Percentiles rank a stretch among this genome's conserved stretches.
Conservation (phyloP, 2,888 invertebrate species). For the Tenthredo scrophulariae region DNA sequence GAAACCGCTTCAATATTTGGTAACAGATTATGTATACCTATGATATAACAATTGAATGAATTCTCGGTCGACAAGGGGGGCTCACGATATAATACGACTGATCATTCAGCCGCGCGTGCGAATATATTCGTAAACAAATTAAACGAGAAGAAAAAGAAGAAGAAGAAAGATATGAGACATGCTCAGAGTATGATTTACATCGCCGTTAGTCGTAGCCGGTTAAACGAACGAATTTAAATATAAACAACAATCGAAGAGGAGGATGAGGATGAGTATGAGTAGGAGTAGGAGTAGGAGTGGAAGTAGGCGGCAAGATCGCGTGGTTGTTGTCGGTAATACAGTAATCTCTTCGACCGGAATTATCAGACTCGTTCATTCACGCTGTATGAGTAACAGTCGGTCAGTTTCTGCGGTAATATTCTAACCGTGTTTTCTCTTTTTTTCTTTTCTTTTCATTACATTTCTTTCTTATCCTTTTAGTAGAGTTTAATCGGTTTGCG, state of each 20-base stretch:
- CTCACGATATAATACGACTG: neutral
- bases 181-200: neutral
- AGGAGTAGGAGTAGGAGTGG: slow-evolving; percentile 2
- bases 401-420: neutral
- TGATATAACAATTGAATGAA: neutral
- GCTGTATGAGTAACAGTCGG: neutral
- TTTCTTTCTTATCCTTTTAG: neutral
- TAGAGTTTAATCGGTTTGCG: neutral
- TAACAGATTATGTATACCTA: neutral
- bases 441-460: neutral
- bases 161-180: neutral
- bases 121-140: neutral
- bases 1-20: slow-evolving; percentile 26
- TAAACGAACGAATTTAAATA: neutral
- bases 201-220: neutral
- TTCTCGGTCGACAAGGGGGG: neutral
- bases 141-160: neutral
- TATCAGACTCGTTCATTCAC: neutral
- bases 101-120: neutral
- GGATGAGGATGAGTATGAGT: neutral
- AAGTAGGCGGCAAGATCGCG: slow-evolving; percentile 17
- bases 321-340: slow-evolving; percentile 40
- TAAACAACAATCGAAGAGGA: neutral
- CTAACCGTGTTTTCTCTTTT: neutral
- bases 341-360: neutral